Evolutionary conservation across 2,888 invertebrate genomes (phyloP).

Genomic region (Heliconius cydno): DNA sequence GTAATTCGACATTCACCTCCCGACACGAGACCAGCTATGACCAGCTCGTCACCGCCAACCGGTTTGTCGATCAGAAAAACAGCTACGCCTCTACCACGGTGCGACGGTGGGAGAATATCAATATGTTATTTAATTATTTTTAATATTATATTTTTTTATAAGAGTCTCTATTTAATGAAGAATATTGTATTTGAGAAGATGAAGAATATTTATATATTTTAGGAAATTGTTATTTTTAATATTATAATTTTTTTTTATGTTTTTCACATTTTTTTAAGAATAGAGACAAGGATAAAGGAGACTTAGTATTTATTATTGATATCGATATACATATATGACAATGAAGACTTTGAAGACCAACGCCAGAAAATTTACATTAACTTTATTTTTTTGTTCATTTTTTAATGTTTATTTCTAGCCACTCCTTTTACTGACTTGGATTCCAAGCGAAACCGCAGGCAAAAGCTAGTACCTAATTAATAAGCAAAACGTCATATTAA

Average conservation of each 20-base stretch:
- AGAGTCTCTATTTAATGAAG: not conserved
- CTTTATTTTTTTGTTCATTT: not conserved
- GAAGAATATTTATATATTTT: not conserved
- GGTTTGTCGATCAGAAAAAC: slow-evolving; percentile 82
- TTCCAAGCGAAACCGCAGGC: not conserved
- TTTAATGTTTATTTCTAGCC: not conserved
- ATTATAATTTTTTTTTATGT: too few relatives aligned
- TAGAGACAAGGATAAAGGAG: too few relatives aligned
- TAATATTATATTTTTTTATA: not conserved
- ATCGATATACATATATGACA: not conserved
- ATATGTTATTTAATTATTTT: slow-evolving; percentile 39
- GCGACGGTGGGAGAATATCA: slow-evolving; percentile 49
- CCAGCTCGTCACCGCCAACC: slow-evolving; percentile 76
- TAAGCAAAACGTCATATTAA: not conserved
- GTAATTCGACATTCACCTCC: slow-evolving; percentile 70
- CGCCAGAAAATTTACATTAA: not conserved
- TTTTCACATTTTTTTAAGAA: too few relatives aligned
- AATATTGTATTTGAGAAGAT: too few relatives aligned
- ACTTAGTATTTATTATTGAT: not conserved
- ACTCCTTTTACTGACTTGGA: not conserved
- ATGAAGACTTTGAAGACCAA: not conserved
- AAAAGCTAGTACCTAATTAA: not conserved
- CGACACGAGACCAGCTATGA: slow-evolving; percentile 53
- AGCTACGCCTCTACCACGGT: slow-evolving; percentile 70
- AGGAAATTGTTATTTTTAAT: not conserved